Evolutionary conservation across 2,888 invertebrate genomes (phyloP).

Genomic region (Sminthurides aquaticus): DNA sequence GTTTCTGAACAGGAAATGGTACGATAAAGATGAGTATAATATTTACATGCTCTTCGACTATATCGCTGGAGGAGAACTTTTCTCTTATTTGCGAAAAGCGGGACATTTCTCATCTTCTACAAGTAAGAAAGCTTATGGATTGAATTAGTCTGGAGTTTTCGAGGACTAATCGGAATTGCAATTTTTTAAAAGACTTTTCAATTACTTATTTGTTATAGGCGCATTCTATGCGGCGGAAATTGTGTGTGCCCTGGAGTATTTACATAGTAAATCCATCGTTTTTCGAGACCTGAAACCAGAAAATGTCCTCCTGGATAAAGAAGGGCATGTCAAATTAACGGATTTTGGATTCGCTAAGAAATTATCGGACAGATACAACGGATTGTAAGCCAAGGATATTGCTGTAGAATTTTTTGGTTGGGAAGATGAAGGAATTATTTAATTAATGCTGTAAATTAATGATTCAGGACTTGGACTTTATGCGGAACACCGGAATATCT

Average conservation of each 20-base stretch:
- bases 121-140: constrained; percentile 49
- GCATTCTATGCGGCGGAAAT: constrained; percentile 94
- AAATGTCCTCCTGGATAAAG: constrained; percentile 80
- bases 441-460: neutral
- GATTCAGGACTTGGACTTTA: constrained; percentile 78
- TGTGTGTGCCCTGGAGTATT: constrained; percentile 83
- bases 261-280: constrained; percentile 80
- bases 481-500: constrained; percentile 96
- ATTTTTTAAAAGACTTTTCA: no score
- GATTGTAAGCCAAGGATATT: constrained; percentile 11
- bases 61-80: constrained; percentile 92
- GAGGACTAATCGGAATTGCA: no score
- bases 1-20: constrained; percentile 66
- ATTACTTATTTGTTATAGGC: constrained; percentile 55
- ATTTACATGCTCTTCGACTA: constrained; percentile 97
- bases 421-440: no score
- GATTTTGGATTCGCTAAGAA: constrained; percentile 98
- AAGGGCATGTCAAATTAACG: constrained; percentile 93
- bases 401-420: neutral
- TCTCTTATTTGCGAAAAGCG: constrained; percentile 86
- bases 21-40: constrained; percentile 78
- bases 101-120: constrained; percentile 71
- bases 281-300: constrained; percentile 71
- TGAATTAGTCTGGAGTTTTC: neutral
- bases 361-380: constrained; percentile 64